Evolutionary conservation across 1,140 invertebrate species (phyloP), one percentile per base, ranked within the genome.

Genomic region (Tetramorium alpestre): DNA sequence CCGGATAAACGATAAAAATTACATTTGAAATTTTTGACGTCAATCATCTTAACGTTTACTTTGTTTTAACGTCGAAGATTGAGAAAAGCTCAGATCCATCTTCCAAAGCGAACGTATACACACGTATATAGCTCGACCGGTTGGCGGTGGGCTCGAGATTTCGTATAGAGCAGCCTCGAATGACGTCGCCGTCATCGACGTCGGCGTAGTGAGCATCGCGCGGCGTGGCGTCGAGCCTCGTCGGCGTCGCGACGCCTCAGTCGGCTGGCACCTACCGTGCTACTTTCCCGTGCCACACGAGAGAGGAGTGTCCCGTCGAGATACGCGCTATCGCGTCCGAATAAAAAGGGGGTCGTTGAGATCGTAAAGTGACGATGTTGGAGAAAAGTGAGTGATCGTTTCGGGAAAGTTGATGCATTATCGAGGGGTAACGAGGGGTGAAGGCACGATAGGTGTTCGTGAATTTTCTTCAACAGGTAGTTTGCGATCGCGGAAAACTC

Each of bases 351-450:
- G 13, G 11, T 67, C 54, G n/a, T 44, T 7, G 69, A 62, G 22
- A 33, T 60, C 51, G 33, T n/a, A 25, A 84, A 91, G 88, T 91
- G 89, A 88, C 58, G 54, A 95, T 95, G 94, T 76, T 95, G 77
- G 93, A 95, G 76, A 95, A 95, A 93, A 95, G 94, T 95, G 95
- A 95, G 95, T 95, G 94, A 49, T 25, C 5, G 16, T 47, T 41
- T 28, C 44, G 69, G 18, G 13, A 60, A 47, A 41, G 51, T 73
- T 54, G 67, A 62, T 5, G 80, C 54, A 47, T 56, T 44, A 70
- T 80, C 47, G 60, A 33, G 4, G 1, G 7, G 38, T 16, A 54
- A 10, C 11, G 64, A 41, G 41, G 5, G 51, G 6, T 1, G 18
- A 54, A 44, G 44, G 18, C 47, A 38, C 41, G 22, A 80, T n/a